These are phyloP conservation scores for Paratilapia polleni DNA, from an alignment of 2,113 vertebrate genomes.

Conservation along the genomic window DNA sequence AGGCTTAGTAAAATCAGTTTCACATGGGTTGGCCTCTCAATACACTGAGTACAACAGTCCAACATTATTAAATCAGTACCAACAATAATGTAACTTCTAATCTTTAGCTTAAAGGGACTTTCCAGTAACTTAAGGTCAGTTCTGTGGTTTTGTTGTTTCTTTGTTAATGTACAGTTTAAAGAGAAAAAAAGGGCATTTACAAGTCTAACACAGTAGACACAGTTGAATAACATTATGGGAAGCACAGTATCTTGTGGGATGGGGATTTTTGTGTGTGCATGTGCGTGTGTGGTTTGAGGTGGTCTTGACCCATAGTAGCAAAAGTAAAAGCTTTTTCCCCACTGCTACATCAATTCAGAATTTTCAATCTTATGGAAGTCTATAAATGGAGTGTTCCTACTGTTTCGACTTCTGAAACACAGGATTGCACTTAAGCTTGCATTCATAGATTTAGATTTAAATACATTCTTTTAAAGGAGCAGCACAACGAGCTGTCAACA, in stretches of 20 bases:
- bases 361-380: not conserved
- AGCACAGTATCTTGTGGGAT: not conserved
- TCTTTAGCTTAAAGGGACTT: not conserved
- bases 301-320: not conserved
- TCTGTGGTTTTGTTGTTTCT: not conserved
- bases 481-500: not conserved
- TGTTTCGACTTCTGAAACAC: conserved; percentile 15
- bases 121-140: not conserved
- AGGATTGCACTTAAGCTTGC: conserved; percentile 23
- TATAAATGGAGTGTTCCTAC: conserved; percentile 17
- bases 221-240: not conserved
- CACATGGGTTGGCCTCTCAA: not conserved
- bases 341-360: not conserved
- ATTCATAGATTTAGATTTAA: not conserved
- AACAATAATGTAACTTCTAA: not conserved
- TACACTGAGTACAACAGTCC: not conserved
- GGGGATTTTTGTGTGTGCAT: not conserved
- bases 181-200: not conserved
- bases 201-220: not conserved
- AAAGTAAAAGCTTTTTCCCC: not conserved
- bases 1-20: not conserved
- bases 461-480: not conserved
- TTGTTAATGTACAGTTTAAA: not conserved
- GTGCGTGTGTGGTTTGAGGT: not conserved
- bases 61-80: not conserved